Evolutionary conservation across 2,113 vertebrate genomes (phyloP), one percentile per base, ranked within the genome.

Genomic region (Brachypteracias leptosomus): DNA sequence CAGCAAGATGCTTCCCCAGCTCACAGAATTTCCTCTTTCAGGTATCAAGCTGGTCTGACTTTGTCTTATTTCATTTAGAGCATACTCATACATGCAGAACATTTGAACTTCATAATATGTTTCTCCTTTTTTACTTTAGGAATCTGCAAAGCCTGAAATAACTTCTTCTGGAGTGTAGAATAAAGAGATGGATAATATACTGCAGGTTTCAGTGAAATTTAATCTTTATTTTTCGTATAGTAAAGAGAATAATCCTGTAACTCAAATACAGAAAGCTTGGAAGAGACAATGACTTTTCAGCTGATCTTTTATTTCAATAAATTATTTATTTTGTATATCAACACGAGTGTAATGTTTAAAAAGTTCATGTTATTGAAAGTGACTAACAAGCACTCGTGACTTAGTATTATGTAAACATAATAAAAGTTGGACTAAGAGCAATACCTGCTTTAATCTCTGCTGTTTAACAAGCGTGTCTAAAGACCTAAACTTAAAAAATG

Each of bases 291-390:
- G n/a, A 38, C 90, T 90, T 94, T 95, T 92, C 26, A 55, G 15
- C 10, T 91, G 94, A 89, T 29, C 38, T 95, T 93, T 93, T 87
- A 71, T 86, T 90, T 87, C 61, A 84, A 74, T 73, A 59, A 31
- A 44, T 85, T 61, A 38, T 73, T 91, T 61, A 65, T 74, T 92
- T 92, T 95, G 44, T 65, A 3, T 89, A 72, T 81, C 44, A 89
- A 74, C 52, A 84, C 3, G 55, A 87, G 16, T 20, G 17, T 10
- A 42, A 10, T n/a, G 18, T 89, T 74, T 1, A 6, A 71, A 88
- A 92, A 84, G 51, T 71, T 92, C 52, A 52, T 61, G 52, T 18
- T 55, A 26, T 26, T 83, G 31, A 58, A 91, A 70, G 38, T 21
- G 29, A 86, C 84, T 86, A 78, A 88, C 16, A 79, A 92, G 42